Evolutionary conservation across 2,797 vertebrate genomes (phyloP).

Genomic region (Acanthurus leucopareius): DNA sequence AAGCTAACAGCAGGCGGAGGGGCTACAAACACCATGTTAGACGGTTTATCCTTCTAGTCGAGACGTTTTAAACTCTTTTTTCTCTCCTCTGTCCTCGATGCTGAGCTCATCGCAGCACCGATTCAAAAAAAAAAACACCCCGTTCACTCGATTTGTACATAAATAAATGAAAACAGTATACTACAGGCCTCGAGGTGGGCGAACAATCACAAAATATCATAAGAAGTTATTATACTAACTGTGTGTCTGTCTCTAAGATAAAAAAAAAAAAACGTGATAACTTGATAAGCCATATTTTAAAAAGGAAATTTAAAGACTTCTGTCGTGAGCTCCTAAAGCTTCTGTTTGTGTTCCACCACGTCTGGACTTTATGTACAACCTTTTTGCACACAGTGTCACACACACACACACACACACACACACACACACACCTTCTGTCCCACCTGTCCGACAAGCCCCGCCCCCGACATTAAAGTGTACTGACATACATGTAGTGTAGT

Average conservation of each 20-base stretch:
- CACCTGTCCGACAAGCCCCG: constrained; percentile 37
- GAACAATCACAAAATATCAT: constrained; percentile 80
- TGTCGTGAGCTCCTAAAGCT: constrained; percentile 77
- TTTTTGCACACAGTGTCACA: constrained; percentile 78
- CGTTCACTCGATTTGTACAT: constrained; percentile 82
- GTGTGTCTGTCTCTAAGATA: constrained; percentile 76
- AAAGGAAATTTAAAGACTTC: constrained; percentile 80
- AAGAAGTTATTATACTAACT: constrained; percentile 70
- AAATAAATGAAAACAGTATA: constrained; percentile 56
- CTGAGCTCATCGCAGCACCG: constrained; percentile 57
- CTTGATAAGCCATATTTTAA: constrained; percentile 90
- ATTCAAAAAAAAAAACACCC: constrained; percentile 63
- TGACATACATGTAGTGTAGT: constrained; percentile 63
- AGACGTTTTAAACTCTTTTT: constrained; percentile 72
- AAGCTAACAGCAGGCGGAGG: constrained; percentile 63
- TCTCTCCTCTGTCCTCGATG: constrained; percentile 61
- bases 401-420: too few species aligned
- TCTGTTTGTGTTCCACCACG: constrained; percentile 77
- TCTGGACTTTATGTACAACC: constrained; percentile 78
- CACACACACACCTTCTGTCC: too few species aligned
- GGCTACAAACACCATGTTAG: constrained; percentile 58
- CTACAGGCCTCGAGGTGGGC: constrained; percentile 68
- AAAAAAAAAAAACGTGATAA: constrained; percentile 72
- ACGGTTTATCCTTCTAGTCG: constrained; percentile 69
- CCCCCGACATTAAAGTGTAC: constrained; percentile 45